Conservation (phyloP, 2,113 vertebrate genomes). For the Eptatretus burgeri region DNA sequence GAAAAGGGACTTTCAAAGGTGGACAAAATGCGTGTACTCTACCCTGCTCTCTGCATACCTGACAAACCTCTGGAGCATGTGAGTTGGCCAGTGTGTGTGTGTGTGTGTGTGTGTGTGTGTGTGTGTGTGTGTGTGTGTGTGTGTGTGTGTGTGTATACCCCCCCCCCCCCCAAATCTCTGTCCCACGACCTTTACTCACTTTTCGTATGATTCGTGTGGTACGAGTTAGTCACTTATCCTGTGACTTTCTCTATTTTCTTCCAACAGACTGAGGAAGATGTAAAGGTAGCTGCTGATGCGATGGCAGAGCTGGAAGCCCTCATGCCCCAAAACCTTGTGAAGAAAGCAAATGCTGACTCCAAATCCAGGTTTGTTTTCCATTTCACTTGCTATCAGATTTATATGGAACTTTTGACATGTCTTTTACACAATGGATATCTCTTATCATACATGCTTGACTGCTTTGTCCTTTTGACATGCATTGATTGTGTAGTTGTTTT, state of each 20-base stretch:
- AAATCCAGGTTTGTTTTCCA: no score
- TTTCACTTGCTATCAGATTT: no score
- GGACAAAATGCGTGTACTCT: constrained; percentile 53
- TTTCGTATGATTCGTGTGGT: no score
- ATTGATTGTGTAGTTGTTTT: no score
- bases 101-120: neutral
- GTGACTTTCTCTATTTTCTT: no score
- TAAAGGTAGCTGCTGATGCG: constrained; percentile 64
- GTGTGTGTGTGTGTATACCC: neutral
- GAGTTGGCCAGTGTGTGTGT: neutral
- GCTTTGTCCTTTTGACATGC: no score
- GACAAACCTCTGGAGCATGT: constrained; percentile 25
- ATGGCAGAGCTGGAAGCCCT: constrained; percentile 79
- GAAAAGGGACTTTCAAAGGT: constrained; percentile 20
- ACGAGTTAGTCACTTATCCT: no score
- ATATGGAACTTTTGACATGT: no score
- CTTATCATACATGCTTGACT: no score
- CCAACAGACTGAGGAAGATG: constrained; percentile 54
- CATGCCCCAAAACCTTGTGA: constrained; percentile 35
- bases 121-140: neutral
- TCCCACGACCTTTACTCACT: no score
- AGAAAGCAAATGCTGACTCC: constrained; percentile 8
- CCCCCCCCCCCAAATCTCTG: neutral
- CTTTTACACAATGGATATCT: no score
- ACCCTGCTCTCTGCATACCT: constrained; percentile 56